A percentile compares a stretch with the other conserved stretches of the same genome.
These are phyloP conservation scores for Drosophila elegans DNA, from an alignment of 1,140 invertebrate genomes.

Conservation along the genomic window DNA sequence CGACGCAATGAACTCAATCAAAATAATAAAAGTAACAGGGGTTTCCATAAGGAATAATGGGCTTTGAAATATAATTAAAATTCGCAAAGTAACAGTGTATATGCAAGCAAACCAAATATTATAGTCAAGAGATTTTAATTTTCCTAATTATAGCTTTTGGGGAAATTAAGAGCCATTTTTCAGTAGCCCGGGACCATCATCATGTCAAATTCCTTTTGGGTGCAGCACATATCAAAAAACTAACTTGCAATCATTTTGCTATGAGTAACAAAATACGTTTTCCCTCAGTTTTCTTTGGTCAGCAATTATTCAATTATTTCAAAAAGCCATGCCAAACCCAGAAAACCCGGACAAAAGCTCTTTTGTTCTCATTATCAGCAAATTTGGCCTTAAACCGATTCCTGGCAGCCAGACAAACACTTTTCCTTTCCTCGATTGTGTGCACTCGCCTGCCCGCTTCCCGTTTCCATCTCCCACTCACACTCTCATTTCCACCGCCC, in stretches of 20 bases:
- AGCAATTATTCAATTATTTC: conserved; percentile 48
- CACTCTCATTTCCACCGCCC: neutral
- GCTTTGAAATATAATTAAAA: neutral
- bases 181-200: neutral
- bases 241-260: neutral
- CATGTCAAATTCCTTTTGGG: conserved; percentile 3
- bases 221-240: conserved; percentile 14
- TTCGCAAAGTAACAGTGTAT: no score
- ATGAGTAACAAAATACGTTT: conserved; percentile 8
- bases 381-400: conserved; percentile 20
- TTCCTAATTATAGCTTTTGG: neutral
- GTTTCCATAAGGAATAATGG: neutral
- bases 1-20: conserved; percentile 42
- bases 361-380: conserved; percentile 46
- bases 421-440: conserved; percentile 42
- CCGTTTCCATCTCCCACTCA: conserved; percentile 8
- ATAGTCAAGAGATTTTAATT: neutral
- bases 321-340: conserved; percentile 31
- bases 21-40: conserved; percentile 36
- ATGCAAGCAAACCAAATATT: no score
- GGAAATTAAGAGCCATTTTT: neutral
- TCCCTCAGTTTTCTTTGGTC: conserved; percentile 15
- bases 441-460: conserved; percentile 29
- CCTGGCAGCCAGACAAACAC: conserved; percentile 45
- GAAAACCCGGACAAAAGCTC: conserved; percentile 29